These are phyloP conservation scores for Syrphus vitripennis DNA, from an alignment of 2,888 invertebrate genomes.

Conservation along the genomic window DNA sequence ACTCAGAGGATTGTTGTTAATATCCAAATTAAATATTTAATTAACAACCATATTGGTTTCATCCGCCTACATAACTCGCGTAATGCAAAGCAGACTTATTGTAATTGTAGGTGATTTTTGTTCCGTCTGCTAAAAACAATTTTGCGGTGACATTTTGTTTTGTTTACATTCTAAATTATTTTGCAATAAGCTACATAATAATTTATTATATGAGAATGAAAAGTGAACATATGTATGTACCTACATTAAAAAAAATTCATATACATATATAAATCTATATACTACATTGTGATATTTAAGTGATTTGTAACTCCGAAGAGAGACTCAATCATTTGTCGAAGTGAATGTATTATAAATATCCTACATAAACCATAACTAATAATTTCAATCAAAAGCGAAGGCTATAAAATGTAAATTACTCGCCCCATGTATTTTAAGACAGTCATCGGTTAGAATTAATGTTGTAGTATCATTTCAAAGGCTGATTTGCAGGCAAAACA, in stretches of 20 bases:
- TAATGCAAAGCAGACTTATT: neutral
- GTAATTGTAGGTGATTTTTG: neutral
- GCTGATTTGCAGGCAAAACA: neutral
- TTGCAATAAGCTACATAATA: constrained; percentile 15
- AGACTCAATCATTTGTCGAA: constrained; percentile 40
- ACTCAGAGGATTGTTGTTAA: neutral
- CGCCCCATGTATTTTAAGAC: neutral
- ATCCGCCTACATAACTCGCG: neutral
- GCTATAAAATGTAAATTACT: constrained; percentile 62
- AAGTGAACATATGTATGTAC: neutral
- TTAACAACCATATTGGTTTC: neutral
- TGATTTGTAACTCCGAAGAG: constrained; percentile 34
- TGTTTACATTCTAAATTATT: neutral
- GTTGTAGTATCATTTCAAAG: neutral
- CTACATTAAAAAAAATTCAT: neutral
- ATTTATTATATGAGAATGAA: neutral
- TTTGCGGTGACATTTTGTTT: constrained; percentile 6
- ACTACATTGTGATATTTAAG: neutral
- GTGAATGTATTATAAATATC: constrained; percentile 18
- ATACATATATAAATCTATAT: neutral
- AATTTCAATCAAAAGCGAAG: constrained; percentile 38
- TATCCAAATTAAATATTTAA: constrained; percentile 1
- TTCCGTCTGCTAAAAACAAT: neutral
- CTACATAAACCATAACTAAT: constrained; percentile 18
- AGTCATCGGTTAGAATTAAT: neutral